Base-by-base conservation (phyloP, 2,797 vertebrate genomes). In the Dallia pectoralis region DNA sequence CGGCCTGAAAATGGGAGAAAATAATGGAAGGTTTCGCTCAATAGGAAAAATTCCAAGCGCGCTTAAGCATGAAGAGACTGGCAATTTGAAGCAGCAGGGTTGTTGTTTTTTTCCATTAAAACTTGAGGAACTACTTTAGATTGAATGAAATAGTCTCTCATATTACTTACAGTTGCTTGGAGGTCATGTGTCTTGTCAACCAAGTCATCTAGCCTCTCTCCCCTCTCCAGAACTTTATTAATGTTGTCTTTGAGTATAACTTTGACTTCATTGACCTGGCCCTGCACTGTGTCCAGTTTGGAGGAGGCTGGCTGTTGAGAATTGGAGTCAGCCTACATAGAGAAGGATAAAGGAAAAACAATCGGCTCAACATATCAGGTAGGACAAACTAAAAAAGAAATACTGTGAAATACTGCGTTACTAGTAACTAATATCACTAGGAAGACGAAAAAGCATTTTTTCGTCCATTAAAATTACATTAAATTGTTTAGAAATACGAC, bases 171-270 rank as follows among this genome's bases (percentile, higher is more conserved):
- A 51, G 90, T 89, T 1, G 92, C 91, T 85, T 93, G 91, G 36
- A 93, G 90, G 77, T 93, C 89, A 3, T 88, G 87, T 0, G 86
- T 92, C 84, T 91, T 94, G 40, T 81, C 88, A 14, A 93, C 91
- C 48, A 93, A 84, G 3, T 93, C 89, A 4, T 91, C 94, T 63
- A 93, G 40, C n/a, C 82, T 84, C 77, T 95, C 92, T 47, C 90
- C 94, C 29, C 91, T 91, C 84, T 95, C 92, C 86, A 95, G 83
- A 77, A 95, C 92, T 79, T 93, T 94, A 79, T 93, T 91, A 78
- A 95, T 94, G 91, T 95, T 97, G 89, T 95, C 91, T 74, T 86
- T 91, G 76, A 95, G 92, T 47, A 94, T 90, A 5, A 92, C 91
- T 91, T 94, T 95, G 4, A 95, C 93, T 75, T 95, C 94, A 65